Evolutionary conservation across 2,113 vertebrate genomes (phyloP), one percentile per base, ranked within the genome.

Genomic region (Mohoua ochrocephala): DNA sequence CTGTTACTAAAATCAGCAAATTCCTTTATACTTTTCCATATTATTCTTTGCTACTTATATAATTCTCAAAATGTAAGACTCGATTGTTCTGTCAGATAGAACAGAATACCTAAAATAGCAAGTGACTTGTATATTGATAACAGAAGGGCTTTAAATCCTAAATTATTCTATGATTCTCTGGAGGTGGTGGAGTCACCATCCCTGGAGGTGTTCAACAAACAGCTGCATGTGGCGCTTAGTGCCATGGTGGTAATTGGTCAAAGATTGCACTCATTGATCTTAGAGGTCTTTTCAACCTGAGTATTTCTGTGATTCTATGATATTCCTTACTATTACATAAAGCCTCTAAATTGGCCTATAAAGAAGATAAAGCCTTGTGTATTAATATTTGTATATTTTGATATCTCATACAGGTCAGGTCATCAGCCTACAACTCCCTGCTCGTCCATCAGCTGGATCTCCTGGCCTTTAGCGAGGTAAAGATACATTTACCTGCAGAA

Each of bases 91-190:
- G 10, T 54, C 31, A 61, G 45, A 10, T 49, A 33, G 20, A 71
- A 67, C 0, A 0, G 2, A 70, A 71, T 16, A 49, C 1, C 6
- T 64, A 23, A 65, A 37, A 37, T 0, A 71, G 15, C 6, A 70
- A 39, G 12, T n/a, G 42, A 4, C 15, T 90, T 65, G 2, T 63
- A 13, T 31, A 9, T 44, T 69, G 23, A 33, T 52, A 15, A 39
- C 9, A 81, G 23, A 59, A 63, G 10, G 9, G 3, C 13, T 74
- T 13, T 77, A n/a, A 53, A 39, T 33, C 64, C 28, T 20, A 28
- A 39, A n/a, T 69, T 69, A n/a, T n/a, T 35, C 23, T 45, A 10
- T 69, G 45, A 39, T 45, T 53, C 64, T 53, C 8, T 30, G 28
- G n/a, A 39, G 23, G 12, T 27, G 37, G 7, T 50, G 21, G 20